Evolutionary conservation across 2,888 invertebrate genomes (phyloP).

Genomic region (Noctua pronuba): DNA sequence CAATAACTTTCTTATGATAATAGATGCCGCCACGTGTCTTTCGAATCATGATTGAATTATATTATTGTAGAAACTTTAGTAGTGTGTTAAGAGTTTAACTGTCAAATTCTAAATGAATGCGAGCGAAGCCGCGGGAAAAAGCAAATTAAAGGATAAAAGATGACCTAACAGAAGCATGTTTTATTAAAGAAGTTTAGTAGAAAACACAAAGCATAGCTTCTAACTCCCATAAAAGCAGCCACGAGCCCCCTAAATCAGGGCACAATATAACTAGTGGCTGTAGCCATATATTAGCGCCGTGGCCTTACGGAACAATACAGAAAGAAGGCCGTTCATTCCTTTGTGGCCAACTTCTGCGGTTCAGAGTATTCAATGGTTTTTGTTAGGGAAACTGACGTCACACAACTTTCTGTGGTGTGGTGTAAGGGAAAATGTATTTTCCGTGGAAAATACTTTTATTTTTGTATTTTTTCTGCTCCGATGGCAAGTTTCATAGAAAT

Average conservation of each 20-base stretch:
- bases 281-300: conserved; percentile 59
- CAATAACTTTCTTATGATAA: no score
- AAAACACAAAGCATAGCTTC: conserved; percentile 33
- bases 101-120: no score
- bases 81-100: no score
- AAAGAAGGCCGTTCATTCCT: conserved; percentile 65
- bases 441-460: neutral
- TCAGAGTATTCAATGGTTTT: conserved; percentile 65
- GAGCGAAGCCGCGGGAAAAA: no score
- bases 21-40: no score
- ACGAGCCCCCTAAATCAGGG: conserved; percentile 50
- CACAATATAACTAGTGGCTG: conserved; percentile 44
- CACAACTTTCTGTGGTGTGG: conserved; percentile 61
- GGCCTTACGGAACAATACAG: conserved; percentile 60
- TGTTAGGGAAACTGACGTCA: conserved; percentile 62
- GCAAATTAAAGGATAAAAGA: neutral
- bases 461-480: neutral
- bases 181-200: conserved; percentile 41
- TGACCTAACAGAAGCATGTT: conserved; percentile 6
- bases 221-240: conserved; percentile 51
- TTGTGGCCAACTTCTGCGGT: conserved; percentile 64
- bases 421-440: conserved; percentile 26
- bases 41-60: no score
- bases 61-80: no score
- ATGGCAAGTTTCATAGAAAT: neutral